phyloP scores from a whole-genome alignment of 2,797 vertebrate genomes.

The Channa striata region DNA sequence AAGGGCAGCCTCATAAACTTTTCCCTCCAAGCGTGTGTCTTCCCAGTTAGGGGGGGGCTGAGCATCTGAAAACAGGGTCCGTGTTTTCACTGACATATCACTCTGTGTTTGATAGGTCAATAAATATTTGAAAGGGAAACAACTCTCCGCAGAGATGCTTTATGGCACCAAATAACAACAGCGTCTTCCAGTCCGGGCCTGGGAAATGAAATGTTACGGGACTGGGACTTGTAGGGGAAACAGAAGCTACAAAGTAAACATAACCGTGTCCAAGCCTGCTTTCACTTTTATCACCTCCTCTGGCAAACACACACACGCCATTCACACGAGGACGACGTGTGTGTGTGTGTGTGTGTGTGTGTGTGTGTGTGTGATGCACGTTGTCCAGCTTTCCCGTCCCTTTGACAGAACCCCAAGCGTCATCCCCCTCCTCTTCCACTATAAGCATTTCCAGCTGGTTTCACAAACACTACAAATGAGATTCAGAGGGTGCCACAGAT shows the following conservation, averaged over 20 bases:
- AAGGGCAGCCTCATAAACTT: conserved; percentile 21
- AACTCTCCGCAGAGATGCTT: conserved; percentile 69
- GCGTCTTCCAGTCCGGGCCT: conserved; percentile 44
- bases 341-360: background rate
- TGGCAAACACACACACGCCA: conserved; percentile 26
- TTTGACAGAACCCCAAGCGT: conserved; percentile 27
- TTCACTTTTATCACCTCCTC: conserved; percentile 53
- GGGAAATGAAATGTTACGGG: conserved; percentile 66
- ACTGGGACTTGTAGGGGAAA: conserved; percentile 68
- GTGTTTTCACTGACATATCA: conserved; percentile 48
- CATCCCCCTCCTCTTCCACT: conserved; percentile 30
- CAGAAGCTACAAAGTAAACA: conserved; percentile 66
- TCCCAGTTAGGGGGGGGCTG: conserved; percentile 19
- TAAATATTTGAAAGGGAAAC: conserved; percentile 73
- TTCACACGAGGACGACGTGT: background rate
- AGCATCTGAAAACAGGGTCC: conserved; percentile 50
- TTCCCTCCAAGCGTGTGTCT: background rate
- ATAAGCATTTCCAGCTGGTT: conserved; percentile 82
- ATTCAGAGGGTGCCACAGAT: conserved; percentile 61
- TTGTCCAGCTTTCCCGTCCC: conserved; percentile 55
- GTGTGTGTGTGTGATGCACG: conserved; percentile 10
- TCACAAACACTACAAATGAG: conserved; percentile 76
- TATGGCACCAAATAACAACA: conserved; percentile 70
- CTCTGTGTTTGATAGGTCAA: conserved; percentile 68
- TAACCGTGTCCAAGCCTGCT: conserved; percentile 27